phyloP scores from a whole-genome alignment of 2,888 invertebrate species.

The Diaprepes abbreviatus region DNA sequence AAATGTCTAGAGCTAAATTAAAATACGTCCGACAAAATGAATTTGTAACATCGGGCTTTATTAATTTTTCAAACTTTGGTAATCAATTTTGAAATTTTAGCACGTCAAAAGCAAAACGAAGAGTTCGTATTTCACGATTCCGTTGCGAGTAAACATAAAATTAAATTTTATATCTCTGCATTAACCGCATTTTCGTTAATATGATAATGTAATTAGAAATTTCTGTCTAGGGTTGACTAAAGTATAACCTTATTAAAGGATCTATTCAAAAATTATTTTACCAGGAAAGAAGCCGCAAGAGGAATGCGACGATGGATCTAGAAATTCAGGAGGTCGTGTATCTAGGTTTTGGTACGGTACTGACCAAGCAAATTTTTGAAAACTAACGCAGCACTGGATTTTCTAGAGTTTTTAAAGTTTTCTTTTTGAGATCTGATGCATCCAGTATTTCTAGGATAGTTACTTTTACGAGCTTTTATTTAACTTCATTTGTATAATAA shows the following conservation, averaged over 20 bases:
- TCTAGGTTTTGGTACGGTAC: too few species aligned
- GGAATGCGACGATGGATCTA: too few species aligned
- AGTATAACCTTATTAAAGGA: too few species aligned
- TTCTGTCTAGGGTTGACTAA: neutral
- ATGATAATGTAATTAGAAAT: conserved; percentile 7
- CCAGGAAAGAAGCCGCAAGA: too few species aligned
- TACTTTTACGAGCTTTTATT: too few species aligned
- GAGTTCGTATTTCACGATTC: neutral
- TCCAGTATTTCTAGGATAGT: too few species aligned
- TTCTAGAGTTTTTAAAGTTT: too few species aligned
- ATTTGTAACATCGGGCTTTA: conserved; percentile 6
- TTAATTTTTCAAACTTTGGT: conserved; percentile 20
- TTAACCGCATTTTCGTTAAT: conserved; percentile 26
- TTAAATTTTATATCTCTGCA: conserved; percentile 14
- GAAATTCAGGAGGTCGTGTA: too few species aligned
- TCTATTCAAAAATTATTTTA: neutral
- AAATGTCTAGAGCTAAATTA: conserved; percentile 12
- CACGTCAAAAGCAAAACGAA: conserved; percentile 14
- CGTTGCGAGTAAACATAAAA: neutral
- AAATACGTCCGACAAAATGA: conserved; percentile 7
- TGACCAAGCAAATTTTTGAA: too few species aligned
- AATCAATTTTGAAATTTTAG: conserved; percentile 20
- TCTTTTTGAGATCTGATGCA: too few species aligned
- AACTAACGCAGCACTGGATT: too few species aligned
- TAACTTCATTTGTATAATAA: too few species aligned